These are phyloP conservation scores for Troides aeacus DNA, from an alignment of 2,888 invertebrate species.

Conservation along the genomic window DNA sequence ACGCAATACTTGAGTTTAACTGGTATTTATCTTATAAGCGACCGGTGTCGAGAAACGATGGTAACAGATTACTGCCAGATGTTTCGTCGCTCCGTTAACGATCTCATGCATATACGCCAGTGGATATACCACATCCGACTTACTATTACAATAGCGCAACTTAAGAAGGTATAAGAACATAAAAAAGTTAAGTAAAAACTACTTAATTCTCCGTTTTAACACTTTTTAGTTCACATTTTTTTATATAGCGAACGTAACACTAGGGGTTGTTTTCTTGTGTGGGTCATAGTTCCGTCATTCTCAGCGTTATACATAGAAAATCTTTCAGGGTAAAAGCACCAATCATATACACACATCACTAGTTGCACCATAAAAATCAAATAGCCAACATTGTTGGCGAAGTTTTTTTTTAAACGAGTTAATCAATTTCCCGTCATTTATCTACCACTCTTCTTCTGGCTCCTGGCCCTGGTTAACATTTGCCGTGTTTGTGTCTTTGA, in stretches of 20 bases:
- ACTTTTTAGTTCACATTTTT: background rate
- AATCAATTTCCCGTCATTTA: conserved; percentile 12
- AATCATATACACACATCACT: conserved; percentile 56
- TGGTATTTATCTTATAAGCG: too few relatives aligned
- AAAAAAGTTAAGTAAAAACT: background rate
- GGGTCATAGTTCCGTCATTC: background rate
- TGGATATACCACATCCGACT: too few relatives aligned
- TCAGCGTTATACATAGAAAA: background rate
- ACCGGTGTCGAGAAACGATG: too few relatives aligned
- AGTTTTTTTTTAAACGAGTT: conserved; percentile 10
- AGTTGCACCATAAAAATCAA: conserved; percentile 48
- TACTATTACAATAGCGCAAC: too few relatives aligned
- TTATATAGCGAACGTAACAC: background rate
- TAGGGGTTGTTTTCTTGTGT: background rate
- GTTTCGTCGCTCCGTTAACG: too few relatives aligned
- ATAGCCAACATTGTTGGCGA: conserved; percentile 37
- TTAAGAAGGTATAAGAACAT: background rate
- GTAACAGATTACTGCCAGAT: too few relatives aligned
- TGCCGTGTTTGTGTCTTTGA: conserved; percentile 50
- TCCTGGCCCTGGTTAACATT: conserved; percentile 59
- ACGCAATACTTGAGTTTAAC: too few relatives aligned
- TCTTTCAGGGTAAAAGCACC: conserved; percentile 52
- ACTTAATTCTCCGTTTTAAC: too few relatives aligned
- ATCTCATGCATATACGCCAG: too few relatives aligned
- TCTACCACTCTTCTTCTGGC: conserved; percentile 80